Base-by-base conservation (phyloP, 1,140 invertebrate species). In the Meloidogyne exigua region DNA sequence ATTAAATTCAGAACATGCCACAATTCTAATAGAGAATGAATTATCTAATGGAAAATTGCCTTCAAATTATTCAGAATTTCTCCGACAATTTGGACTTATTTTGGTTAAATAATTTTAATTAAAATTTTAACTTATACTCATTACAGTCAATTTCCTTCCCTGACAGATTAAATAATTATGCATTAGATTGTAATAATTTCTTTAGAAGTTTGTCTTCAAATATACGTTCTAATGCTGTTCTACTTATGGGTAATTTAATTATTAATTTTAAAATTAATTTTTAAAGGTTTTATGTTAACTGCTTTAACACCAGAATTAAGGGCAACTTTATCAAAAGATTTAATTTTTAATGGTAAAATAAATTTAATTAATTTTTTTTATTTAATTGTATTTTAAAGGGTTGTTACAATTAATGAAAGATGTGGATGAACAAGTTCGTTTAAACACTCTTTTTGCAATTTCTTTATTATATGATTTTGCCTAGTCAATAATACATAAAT, bases 201-300 rank as follows among this genome's bases (percentile, higher is more conserved):
- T 87, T 85, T 76, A 87, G 87, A 65, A 81, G 76, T 25, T 76
- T 83, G 44, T 84, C 77, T 32, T 23, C 78, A 23, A 25, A 74
- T 44, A 87, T 87, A 32, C 77, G 86, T n/a, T 70, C 71, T 26
- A 87, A 87, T 75, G 82, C 85, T 23, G 86, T 80, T 18, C 68
- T 74, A 28, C 76, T 87, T 13, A 86, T 80, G 21, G 85, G 85
- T 42, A 62, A 26, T 62, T 44, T 23, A 28, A 63, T 28, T 2
- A 72, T 25, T n/a, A n/a, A 1, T 26, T 23, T 11, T 49, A 0
- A 18, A 13, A 57, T 64, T 63, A n/a, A n/a, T 72, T 23, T 36
- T 63, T 72, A 64, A 64, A 73, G 72, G 72, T 12, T 73, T 73
- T 68, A 67, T 86, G 36, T 66, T 86, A 11, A 80, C 75, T 57